Evolutionary conservation across 2,797 vertebrate genomes (phyloP), one percentile per base, ranked within the genome.

Genomic region (Ctenopoma multispine): DNA sequence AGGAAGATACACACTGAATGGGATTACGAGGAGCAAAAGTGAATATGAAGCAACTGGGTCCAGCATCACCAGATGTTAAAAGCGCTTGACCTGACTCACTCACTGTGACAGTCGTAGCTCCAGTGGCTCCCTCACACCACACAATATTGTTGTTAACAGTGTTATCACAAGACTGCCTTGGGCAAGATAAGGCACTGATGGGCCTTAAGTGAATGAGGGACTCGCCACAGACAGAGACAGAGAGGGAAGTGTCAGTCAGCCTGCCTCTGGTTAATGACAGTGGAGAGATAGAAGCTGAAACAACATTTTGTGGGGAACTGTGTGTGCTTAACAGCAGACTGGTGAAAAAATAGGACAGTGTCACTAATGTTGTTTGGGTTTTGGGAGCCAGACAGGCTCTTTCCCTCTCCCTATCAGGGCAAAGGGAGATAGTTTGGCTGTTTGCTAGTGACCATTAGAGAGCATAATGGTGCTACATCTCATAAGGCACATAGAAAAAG

Each of bases 331-430:
- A 82, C 62, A 73, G 79, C 67, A 21, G 57, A 56, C 83, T 80
- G 56, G 47, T 9, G 70, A 86, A 92, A 84, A 83, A 74, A 62
- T 21, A 59, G 68, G 75, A 89, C 82, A 75, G 87, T 81, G 83
- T 75, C 80, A 72, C 84, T 94, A 93, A 94, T 94, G 88, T 92
- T 95, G 93, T 95, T 95, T 90, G 85, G 94, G 82, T 91, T 94
- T 94, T 69, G 49, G 90, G 79, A 84, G 90, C 90, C 89, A 93
- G 85, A 90, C 84, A 90, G 93, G 93, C 47, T 79, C 68, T 87
- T 92, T 72, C 77, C 69, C 58, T 72, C 51, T 59, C 56, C 55
- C 55, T 94, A 94, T 95, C 94, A 83, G 92, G 73, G 74, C 64
- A 72, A 63, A 51, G 83, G 92, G 93, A 93, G 80, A 84, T 90